These are phyloP conservation scores for Hydrophis major DNA, from an alignment of 2,797 vertebrate genomes.

Conservation along the genomic window DNA sequence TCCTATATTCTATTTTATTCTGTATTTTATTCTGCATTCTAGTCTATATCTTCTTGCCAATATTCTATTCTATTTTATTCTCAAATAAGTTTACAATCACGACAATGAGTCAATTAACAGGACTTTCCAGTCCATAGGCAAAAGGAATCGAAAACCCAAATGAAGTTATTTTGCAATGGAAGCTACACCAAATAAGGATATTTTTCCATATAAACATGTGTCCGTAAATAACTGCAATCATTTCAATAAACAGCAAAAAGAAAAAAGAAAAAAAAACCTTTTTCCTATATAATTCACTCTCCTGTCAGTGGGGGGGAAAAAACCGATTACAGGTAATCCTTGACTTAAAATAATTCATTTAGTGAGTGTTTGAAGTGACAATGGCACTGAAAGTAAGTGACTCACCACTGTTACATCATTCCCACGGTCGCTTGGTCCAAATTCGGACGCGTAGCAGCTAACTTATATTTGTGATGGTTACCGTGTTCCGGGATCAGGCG, in stretches of 20 bases:
- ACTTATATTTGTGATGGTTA: background rate
- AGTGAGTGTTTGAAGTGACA: background rate
- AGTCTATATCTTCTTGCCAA: too few relatives aligned
- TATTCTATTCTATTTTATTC: too few relatives aligned
- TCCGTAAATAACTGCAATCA: background rate
- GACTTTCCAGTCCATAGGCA: background rate
- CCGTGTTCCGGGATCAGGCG: background rate
- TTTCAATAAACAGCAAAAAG: background rate
- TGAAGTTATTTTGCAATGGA: background rate
- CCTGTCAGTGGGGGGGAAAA: constrained; percentile 20
- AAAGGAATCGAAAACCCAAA: background rate
- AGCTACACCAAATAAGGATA: background rate
- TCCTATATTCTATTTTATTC: too few relatives aligned
- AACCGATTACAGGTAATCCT: too few relatives aligned
- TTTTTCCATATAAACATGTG: background rate
- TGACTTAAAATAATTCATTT: background rate
- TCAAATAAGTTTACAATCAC: background rate
- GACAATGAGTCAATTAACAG: background rate
- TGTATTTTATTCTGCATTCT: too few relatives aligned
- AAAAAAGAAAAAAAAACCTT: constrained; percentile 13
- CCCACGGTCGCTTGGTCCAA: background rate
- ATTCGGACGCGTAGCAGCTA: background rate
- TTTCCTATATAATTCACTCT: constrained; percentile 33
- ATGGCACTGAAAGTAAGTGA: too few relatives aligned
- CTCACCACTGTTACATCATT: background rate